Evolutionary conservation across 2,888 invertebrate species (phyloP), one percentile per base, ranked within the genome.

Genomic region (Furcula furcula): DNA sequence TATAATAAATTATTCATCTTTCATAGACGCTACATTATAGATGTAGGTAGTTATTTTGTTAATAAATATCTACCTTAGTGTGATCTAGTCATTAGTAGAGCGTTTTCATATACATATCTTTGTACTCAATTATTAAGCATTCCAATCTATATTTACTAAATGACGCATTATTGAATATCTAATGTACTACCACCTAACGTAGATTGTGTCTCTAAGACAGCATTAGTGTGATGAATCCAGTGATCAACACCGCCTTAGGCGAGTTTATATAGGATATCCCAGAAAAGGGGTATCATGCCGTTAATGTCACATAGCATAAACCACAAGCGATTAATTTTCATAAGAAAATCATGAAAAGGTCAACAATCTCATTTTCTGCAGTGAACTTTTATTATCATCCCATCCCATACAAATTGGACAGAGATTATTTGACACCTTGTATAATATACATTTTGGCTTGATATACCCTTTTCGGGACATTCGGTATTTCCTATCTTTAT

Each of bases 111-210:
- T 68, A 79, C 76, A 83, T 82, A 84, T 81, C 78, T 80, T 62
- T 76, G 43, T 68, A 72, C 63, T 71, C 66, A 76, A 72, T 73
- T 74, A 71, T 61, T 69, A 81, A 76, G 79, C 86, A 86, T 86
- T 86, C 86, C 86, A 86, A 68, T 73, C 54, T 71, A 55, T 65
- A 49, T 67, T 55, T 56, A 47, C 55, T 57, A 59, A 53, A 51
- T 34, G 35, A 48, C 40, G 48, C 55, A 53, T 62, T 44, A 35
- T 48, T 42, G 35, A 34, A 37, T 45, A 42, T 34, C 33, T 40
- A 25, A 31, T 14, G 34, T 40, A 27, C 34, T 42, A n/a, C 9
- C 36, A 44, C 7, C 16, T 44, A 33, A 38, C 28, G 36, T 57
- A 40, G 30, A 42, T 39, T 42, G 37, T 49, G 43, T 40, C 31